Evolutionary conservation across 2,888 invertebrate species (phyloP), one percentile per base, ranked within the genome.

Genomic region (Spisula solida): DNA sequence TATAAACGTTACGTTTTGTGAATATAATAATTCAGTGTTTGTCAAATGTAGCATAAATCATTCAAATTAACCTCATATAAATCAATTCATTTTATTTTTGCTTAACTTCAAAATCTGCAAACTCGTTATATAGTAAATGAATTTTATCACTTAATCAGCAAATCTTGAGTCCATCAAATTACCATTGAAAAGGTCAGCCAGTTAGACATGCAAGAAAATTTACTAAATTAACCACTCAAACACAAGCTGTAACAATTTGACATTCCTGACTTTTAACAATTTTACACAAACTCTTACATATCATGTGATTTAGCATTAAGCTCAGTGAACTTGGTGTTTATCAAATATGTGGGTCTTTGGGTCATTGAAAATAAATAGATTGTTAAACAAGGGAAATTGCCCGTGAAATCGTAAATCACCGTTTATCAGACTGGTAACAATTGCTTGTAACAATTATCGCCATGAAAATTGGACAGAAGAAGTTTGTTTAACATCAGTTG

Each of bases 311-410:
- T 51, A 29, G 75, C 31, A 41, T 29, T 81, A 75, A 81, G 55
- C 48, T 82, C 14, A 75, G 78, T 86, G 56, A 75, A 75, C 51
- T 41, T 41, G 25, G 55, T 25, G 48, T 48, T 86, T 70, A 86
- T 81, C 81, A 55, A 66, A 82, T 48, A 86, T 78, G 41, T 88
- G 47, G 86, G 88, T 88, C 82, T 88, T 20, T 88, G 79, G 88
- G 86, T 88, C 86, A 88, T 29, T 29, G 47, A 31, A 82, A 85
- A 70, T 83, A 31, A 86, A 86, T 56, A 85, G 79, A n/a, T 79
- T 56, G 85, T 85, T 75, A 83, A 75, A 51, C 83, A 55, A 25
- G 47, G 31, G 83, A 83, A 75, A 83, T 83, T 83, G 75, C 31
- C 83, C 83, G 48, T 83, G 83, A 83, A 47, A 80, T 80, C 47